Percentiles rank a stretch among this genome's conserved stretches.
phyloP scores from a whole-genome alignment of 2,888 invertebrate species.

The Amblyteles armatorius region DNA sequence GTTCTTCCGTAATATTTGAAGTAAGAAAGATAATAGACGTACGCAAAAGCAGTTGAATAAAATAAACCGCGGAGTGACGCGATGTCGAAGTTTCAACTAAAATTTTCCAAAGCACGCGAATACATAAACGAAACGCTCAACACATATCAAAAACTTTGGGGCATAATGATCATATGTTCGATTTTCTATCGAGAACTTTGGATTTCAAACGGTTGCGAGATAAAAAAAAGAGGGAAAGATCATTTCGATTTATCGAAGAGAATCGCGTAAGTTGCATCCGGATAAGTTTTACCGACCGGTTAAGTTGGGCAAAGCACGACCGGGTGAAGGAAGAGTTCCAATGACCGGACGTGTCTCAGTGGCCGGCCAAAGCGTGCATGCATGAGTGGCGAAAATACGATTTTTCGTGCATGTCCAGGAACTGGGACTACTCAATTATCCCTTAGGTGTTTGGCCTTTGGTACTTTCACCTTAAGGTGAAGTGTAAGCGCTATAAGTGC shows the following conservation, averaged over 20 bases:
- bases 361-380: too few species aligned
- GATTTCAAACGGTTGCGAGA: conserved; percentile 10
- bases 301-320: too few species aligned
- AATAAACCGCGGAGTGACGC: background rate
- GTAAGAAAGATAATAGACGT: background rate
- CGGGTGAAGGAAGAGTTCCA: too few species aligned
- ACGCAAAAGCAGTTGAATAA: background rate
- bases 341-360: too few species aligned
- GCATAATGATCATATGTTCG: conserved; percentile 10
- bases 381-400: too few species aligned
- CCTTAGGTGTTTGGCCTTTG: too few species aligned
- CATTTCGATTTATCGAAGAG: conserved; percentile 6
- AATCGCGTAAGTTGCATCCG: too few species aligned
- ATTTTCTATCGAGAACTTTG: conserved; percentile 10
- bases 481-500: too few species aligned
- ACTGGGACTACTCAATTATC: too few species aligned
- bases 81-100: background rate
- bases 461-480: background rate
- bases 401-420: too few species aligned
- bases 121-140: conserved; percentile 43
- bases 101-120: background rate
- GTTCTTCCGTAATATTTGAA: background rate
- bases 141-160: conserved; percentile 63
- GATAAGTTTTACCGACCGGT: too few species aligned
- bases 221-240: conserved; percentile 2